Percentiles rank a stretch among this genome's conserved stretches.
Evolutionary conservation across 2,113 vertebrate species (phyloP).

Genomic region (Stigmatopora nigra): DNA sequence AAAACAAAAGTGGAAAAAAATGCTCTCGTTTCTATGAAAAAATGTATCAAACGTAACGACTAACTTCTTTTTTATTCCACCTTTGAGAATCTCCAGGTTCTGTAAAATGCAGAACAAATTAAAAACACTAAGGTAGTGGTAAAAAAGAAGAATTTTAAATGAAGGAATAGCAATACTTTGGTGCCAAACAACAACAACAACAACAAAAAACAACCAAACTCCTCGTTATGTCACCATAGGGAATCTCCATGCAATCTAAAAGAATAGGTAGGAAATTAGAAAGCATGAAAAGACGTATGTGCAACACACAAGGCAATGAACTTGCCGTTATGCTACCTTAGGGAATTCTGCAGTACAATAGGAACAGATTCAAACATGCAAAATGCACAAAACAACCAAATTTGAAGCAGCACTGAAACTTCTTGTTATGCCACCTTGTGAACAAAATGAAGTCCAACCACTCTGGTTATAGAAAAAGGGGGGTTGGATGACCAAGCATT

Average conservation of each 20-base stretch:
- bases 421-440: neutral
- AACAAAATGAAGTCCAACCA: neutral
- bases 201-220: neutral
- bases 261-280: too few relatives aligned
- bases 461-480: neutral
- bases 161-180: constrained; percentile 39
- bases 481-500: neutral
- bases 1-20: neutral
- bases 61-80: neutral
- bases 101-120: neutral
- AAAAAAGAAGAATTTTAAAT: constrained; percentile 36
- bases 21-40: too few relatives aligned
- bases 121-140: neutral
- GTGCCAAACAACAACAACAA: neutral
- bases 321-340: constrained; percentile 17
- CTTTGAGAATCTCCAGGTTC: neutral
- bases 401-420: constrained; percentile 26
- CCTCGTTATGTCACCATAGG: neutral
- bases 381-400: constrained; percentile 23
- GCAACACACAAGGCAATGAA: neutral
- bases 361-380: neutral
- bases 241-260: neutral
- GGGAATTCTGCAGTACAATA: neutral
- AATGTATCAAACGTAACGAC: neutral
- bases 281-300: too few relatives aligned